Conservation (phyloP, 2,888 invertebrate species). For the Melinaea menophilus region DNA sequence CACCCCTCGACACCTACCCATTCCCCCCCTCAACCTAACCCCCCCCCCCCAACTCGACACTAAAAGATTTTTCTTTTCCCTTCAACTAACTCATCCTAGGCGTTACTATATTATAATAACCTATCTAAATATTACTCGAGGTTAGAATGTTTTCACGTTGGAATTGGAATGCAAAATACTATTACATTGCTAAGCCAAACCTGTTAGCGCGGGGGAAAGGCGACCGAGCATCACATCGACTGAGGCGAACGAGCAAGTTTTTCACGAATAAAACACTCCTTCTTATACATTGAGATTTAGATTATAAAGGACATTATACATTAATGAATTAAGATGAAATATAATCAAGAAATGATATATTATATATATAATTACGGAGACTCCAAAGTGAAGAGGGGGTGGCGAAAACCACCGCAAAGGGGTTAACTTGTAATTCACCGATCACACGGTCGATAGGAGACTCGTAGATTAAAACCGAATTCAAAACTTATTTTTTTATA, state of each 20-base stretch:
- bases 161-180: conserved; percentile 18
- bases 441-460: conserved; percentile 49
- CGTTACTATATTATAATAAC: not conserved
- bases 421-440: conserved; percentile 49
- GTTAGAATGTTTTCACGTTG: not conserved
- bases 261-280: not conserved
- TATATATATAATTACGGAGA: conserved; percentile 10
- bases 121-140: not conserved
- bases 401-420: conserved; percentile 45
- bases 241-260: conserved; percentile 14
- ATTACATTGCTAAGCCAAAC: conserved; percentile 42
- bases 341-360: conserved; percentile 11
- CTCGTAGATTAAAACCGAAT: conserved; percentile 17
- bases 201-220: conserved; percentile 61
- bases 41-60: conserved; percentile 57
- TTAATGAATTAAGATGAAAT: not conserved
- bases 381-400: conserved; percentile 41
- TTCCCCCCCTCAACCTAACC: conserved; percentile 43
- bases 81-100: conserved; percentile 40
- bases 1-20: conserved; percentile 67
- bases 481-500: conserved; percentile 4
- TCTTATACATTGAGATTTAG: not conserved
- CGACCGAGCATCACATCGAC: conserved; percentile 38
- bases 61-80: conserved; percentile 62
- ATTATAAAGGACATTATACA: not conserved